phyloP scores from a whole-genome alignment of 2,888 invertebrate species.

The Elaeidobius kamerunicus region DNA sequence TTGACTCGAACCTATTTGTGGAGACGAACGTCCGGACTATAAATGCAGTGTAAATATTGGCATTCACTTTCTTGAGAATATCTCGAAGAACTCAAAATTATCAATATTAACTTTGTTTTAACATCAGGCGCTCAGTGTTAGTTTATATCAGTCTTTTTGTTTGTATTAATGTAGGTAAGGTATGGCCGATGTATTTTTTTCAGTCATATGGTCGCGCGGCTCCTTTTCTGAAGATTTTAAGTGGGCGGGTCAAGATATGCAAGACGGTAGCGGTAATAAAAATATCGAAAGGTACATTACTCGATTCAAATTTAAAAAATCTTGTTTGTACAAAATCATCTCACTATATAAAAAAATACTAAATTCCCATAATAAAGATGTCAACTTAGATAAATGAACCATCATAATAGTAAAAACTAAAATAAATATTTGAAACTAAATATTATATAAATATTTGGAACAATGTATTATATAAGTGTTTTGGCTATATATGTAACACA shows the following conservation, averaged over 20 bases:
- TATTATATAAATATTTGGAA: no score
- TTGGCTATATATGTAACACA: no score
- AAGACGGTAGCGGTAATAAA: not conserved
- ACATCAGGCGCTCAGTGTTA: slow-evolving; percentile 37
- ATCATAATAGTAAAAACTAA: no score
- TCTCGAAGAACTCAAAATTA: slow-evolving; percentile 46
- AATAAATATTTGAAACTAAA: no score
- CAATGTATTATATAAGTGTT: no score
- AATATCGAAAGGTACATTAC: no score
- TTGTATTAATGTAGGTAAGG: slow-evolving; percentile 26
- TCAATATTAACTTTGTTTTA: slow-evolving; percentile 49
- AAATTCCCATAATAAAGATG: no score
- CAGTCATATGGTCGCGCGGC: slow-evolving; percentile 25
- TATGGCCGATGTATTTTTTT: slow-evolving; percentile 27
- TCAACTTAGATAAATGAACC: no score
- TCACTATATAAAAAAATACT: no score
- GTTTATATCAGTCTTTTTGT: slow-evolving; percentile 29
- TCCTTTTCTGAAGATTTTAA: slow-evolving; percentile 17
- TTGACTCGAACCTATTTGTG: slow-evolving; percentile 50
- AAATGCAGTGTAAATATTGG: slow-evolving; percentile 52
- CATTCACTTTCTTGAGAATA: slow-evolving; percentile 48
- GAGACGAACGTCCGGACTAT: slow-evolving; percentile 49
- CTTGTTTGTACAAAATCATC: no score
- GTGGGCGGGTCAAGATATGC: slow-evolving; percentile 14
- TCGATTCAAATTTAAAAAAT: no score